Evolutionary conservation across 2,113 vertebrate genomes (phyloP).

Genomic region (Lampris megalopsis): DNA sequence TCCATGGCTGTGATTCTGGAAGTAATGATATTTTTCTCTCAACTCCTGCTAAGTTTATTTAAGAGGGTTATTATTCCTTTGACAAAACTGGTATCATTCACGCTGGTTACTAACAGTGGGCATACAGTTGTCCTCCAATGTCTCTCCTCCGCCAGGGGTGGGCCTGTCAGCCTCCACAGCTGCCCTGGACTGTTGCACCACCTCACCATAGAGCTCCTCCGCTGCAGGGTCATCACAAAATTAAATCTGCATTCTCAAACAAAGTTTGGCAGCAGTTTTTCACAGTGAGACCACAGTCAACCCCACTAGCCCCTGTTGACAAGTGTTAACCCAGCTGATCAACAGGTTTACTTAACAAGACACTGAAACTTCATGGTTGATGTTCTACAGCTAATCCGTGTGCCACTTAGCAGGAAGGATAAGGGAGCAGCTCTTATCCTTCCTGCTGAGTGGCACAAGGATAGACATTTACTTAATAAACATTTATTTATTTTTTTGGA

Average conservation of each 20-base stretch:
- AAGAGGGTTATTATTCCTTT: not conserved
- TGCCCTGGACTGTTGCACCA: constrained; percentile 44
- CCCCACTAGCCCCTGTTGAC: too few relatives aligned
- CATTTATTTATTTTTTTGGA: too few relatives aligned
- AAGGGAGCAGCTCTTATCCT: too few relatives aligned
- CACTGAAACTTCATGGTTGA: too few relatives aligned
- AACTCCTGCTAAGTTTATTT: too few relatives aligned
- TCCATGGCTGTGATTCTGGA: not conserved
- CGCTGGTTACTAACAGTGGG: constrained; percentile 43
- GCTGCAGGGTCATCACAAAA: constrained; percentile 37
- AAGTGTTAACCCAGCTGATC: too few relatives aligned
- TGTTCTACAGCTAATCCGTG: too few relatives aligned
- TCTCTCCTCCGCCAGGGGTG: not conserved
- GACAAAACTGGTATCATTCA: not conserved
- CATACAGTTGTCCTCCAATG: constrained; percentile 4
- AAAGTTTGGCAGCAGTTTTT: not conserved
- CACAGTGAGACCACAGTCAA: too few relatives aligned
- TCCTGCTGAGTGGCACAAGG: too few relatives aligned
- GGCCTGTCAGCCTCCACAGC: constrained; percentile 37
- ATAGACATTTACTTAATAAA: too few relatives aligned
- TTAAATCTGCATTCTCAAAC: not conserved
- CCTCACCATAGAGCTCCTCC: constrained; percentile 41
- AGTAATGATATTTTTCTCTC: not conserved
- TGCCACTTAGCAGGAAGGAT: too few relatives aligned
- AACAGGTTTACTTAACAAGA: too few relatives aligned